Base-by-base conservation (phyloP, 2,888 invertebrate genomes). In the Lycia hirtaria region DNA sequence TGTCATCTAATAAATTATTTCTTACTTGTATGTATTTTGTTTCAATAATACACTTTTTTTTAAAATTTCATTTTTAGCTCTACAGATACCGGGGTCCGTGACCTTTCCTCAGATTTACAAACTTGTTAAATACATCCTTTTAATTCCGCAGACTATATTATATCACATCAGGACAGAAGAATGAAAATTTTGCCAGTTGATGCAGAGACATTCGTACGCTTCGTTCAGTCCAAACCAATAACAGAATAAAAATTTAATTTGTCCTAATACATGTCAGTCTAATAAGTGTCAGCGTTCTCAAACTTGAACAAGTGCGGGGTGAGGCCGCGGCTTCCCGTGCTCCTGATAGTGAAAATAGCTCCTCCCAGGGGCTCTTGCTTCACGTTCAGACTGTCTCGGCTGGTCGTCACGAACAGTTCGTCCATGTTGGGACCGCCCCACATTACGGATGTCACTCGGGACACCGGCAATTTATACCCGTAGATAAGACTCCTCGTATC, bases 381-480 rank as follows among this genome's bases (percentile, higher is more conserved):
- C 0, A 40, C 33, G 4, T 75, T 72, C 0, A 57, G 22, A 1
- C 48, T 49, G 54, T 77, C 75, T 3, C 69, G 72, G 1, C 78
- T 72, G 0, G 94, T 93, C 0, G 95, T 96, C 2, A 95, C 94
- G 69, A 93, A 96, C 33, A 96, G 77, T 62, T 93, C 93, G 67
- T 95, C 94, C 17, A 94, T 78, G 53, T 93, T 80, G 0, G 92
- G 89, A 0, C 95, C 96, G 30, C 96, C 96, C 85, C 95, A 96
- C 50, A 93, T 89, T 0, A 94, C 92, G 0, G 95, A 95, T 0
- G 95, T 95, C 0, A 93, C 87, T 10, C 92, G 89, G 1, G 90
- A 81, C 0, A 89, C 86, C 0, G 95, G 95, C 15, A 96, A 71
- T 49, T 90, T 81, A 60, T 95, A 84, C 0, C 80, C 80, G 59